Evolutionary conservation across 2,797 vertebrate genomes (phyloP), one percentile per base, ranked within the genome.

Genomic region (Taenioides sp.): DNA sequence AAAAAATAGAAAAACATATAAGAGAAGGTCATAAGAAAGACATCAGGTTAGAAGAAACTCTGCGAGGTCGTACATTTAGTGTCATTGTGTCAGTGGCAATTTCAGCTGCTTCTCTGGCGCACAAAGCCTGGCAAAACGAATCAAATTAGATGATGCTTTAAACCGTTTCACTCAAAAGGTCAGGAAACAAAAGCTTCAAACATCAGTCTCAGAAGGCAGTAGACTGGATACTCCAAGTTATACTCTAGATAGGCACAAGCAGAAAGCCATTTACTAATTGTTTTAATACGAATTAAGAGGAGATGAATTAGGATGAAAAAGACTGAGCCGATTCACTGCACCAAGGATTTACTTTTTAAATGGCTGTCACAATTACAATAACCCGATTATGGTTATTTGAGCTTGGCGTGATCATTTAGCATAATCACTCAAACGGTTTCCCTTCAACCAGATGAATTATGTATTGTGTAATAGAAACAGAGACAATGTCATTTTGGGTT

Each of bases 131-230:
- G 23, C 67, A 59, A 73, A 18, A 59, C 28, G 11, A 58, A 74
- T 69, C 1, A 31, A 54, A 59, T 49, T 17, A 61, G 34, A 27
- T 31, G 12, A 11, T 0, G 5, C 37, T 79, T 74, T 62, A 58
- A 65, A 64, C 22, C 64, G 63, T 18, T 18, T 60, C 2, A 25
- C 3, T 1, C 63, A 27, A 58, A 25, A 70, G 72, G 74, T 70
- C 68, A 54, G 47, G 40, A 75, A 67, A 79, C 4, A 75, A 69
- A 68, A 69, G 67, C 34, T 69, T 69, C 54, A 58, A 69, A 69
- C 52, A 47, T 31, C 57, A 1, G 37, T 63, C 25, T 70, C 34
- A 60, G 40, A 59, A 66, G 59, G 70, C 50, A 57, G 49, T 27
- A 17, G 58, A 63, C 22, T 17, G 27, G 27, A 20, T 23, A 18